phyloP scores from a whole-genome alignment of 2,113 vertebrate genomes.

The Hipposideros armiger region DNA sequence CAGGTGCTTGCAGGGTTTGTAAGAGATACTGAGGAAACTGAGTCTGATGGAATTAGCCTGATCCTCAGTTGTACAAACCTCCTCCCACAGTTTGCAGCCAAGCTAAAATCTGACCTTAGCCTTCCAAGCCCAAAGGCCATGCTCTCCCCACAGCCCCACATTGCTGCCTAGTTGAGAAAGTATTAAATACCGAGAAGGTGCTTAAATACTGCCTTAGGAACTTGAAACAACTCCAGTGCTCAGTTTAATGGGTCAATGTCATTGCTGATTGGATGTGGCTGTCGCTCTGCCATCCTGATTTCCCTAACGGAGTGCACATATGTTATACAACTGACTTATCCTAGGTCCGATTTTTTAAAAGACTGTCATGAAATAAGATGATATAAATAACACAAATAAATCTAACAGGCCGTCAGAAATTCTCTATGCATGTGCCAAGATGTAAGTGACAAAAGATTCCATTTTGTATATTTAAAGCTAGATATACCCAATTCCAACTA shows the following conservation, averaged over 20 bases:
- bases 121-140: background rate
- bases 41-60: background rate
- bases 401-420: background rate
- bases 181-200: background rate
- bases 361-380: background rate
- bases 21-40: background rate
- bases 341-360: background rate
- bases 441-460: background rate
- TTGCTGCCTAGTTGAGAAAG: background rate
- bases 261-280: too few relatives aligned
- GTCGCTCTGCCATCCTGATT: background rate
- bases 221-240: background rate
- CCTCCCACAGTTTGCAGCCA: background rate
- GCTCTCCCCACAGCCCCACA: background rate
- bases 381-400: background rate
- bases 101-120: background rate
- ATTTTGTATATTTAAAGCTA: background rate
- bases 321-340: background rate
- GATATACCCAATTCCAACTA: background rate
- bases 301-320: too few relatives aligned
- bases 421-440: background rate
- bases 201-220: background rate
- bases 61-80: background rate
- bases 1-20: background rate
- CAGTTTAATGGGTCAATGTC: background rate